These are phyloP conservation scores for Bungarus multicinctus DNA, from an alignment of 2,113 vertebrate species.

Conservation along the genomic window DNA sequence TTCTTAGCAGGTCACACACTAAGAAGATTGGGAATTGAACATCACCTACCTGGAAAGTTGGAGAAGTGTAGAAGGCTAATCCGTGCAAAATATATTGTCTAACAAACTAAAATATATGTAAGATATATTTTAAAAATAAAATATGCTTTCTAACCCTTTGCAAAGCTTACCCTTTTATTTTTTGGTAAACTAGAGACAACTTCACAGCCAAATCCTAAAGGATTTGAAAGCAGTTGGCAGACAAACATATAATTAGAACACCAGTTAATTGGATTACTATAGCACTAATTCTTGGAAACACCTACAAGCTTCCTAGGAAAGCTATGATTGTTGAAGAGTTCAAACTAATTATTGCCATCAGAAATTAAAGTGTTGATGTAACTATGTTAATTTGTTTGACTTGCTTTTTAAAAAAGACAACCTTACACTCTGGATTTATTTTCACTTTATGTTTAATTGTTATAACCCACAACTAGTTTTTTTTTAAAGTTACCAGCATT, in stretches of 20 bases:
- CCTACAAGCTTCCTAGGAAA: slow-evolving; percentile 32
- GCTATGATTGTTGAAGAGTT: slow-evolving; percentile 40
- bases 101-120: background rate
- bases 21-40: background rate
- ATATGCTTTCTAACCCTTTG: background rate
- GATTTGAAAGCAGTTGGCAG: slow-evolving; percentile 4
- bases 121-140: background rate
- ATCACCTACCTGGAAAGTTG: background rate
- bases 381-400: slow-evolving; percentile 27
- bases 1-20: background rate
- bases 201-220: background rate
- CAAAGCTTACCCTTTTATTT: background rate
- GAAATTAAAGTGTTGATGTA: slow-evolving; percentile 10
- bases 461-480: slow-evolving; percentile 26
- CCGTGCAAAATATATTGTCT: background rate
- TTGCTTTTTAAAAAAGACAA: slow-evolving; percentile 25
- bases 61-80: background rate
- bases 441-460: background rate
- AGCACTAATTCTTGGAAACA: slow-evolving; percentile 17
- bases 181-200: background rate
- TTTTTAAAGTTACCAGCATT: background rate
- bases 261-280: slow-evolving; percentile 34
- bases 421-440: background rate
- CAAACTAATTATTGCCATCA: slow-evolving; percentile 35
- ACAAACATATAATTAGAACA: slow-evolving; percentile 20